These are phyloP conservation scores for Zaprionus bogoriensis DNA, from an alignment of 2,888 invertebrate genomes.

Conservation along the genomic window DNA sequence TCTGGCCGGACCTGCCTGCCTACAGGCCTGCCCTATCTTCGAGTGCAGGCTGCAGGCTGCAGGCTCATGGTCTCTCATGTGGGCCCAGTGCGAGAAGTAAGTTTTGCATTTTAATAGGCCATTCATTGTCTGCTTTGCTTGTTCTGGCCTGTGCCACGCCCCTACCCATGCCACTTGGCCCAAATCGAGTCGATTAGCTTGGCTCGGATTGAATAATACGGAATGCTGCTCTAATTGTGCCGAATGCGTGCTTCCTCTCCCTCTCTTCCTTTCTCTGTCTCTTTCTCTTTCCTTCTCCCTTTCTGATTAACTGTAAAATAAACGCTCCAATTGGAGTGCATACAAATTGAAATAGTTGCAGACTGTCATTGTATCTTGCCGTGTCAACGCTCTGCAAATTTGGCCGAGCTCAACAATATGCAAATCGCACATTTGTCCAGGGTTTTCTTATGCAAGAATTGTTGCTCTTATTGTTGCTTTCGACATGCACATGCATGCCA, in stretches of 20 bases:
- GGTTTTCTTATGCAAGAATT: neutral
- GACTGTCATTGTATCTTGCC: conserved; percentile 25
- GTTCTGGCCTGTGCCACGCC: conserved; percentile 12
- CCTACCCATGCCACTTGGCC: neutral
- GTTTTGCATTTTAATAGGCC: conserved; percentile 71
- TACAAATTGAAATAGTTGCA: conserved; percentile 40
- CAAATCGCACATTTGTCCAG: conserved; percentile 17
- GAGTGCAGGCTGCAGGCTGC: conserved; percentile 26
- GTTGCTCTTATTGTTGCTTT: neutral
- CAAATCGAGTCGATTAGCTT: conserved; percentile 8
- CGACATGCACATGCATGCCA: neutral
- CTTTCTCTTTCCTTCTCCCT: neutral
- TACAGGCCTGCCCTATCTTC: conserved; percentile 40
- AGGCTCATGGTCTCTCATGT: too few species aligned
- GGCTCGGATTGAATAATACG: neutral
- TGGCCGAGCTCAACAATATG: conserved; percentile 3
- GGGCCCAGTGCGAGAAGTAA: conserved; percentile 5
- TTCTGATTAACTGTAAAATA: neutral
- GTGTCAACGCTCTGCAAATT: conserved; percentile 10
- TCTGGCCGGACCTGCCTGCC: conserved; percentile 25
- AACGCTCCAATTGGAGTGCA: conserved; percentile 2
- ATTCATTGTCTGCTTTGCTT: conserved; percentile 23
- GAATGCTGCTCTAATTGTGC: neutral
- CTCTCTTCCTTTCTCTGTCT: neutral
- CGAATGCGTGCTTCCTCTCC: neutral